Percentiles rank a stretch among this genome's conserved stretches.
phyloP scores from a whole-genome alignment of 2,888 invertebrate genomes.

The Smittia aterrima region DNA sequence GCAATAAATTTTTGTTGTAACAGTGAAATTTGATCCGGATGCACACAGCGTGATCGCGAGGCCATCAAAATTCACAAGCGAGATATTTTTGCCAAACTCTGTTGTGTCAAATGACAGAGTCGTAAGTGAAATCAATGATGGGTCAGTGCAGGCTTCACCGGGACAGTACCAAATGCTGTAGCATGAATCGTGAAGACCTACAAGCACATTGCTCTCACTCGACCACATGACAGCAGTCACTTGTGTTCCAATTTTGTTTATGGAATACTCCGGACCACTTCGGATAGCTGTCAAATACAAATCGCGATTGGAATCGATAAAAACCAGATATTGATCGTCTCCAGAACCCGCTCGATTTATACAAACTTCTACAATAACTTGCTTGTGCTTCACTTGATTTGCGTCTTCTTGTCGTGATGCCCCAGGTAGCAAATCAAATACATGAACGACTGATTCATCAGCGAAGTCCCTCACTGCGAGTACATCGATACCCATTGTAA shows the following conservation, averaged over 20 bases:
- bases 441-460: slow-evolving; percentile 79
- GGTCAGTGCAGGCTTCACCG: slow-evolving; percentile 68
- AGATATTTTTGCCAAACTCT: slow-evolving; percentile 84
- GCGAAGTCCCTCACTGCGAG: slow-evolving; percentile 81
- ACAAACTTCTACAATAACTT: slow-evolving; percentile 69
- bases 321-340: slow-evolving; percentile 77
- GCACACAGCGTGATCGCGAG: slow-evolving; percentile 81
- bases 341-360: slow-evolving; percentile 81
- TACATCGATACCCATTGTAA: slow-evolving; percentile 83
- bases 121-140: slow-evolving; percentile 64
- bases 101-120: slow-evolving; percentile 59
- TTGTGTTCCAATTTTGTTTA: slow-evolving; percentile 53
- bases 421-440: slow-evolving; percentile 72
- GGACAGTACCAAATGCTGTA: slow-evolving; percentile 83
- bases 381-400: slow-evolving; percentile 68
- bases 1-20: slow-evolving; percentile 52
- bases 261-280: slow-evolving; percentile 22
- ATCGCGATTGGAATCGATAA: slow-evolving; percentile 87
- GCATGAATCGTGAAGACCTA: slow-evolving; percentile 74
- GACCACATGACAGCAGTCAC: slow-evolving; percentile 59
- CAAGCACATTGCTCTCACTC: slow-evolving; percentile 73
- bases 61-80: slow-evolving; percentile 77
- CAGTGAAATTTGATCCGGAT: slow-evolving; percentile 76
- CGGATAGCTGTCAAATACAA: slow-evolving; percentile 72
- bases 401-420: slow-evolving; percentile 61